Base-by-base conservation (phyloP, 1,140 invertebrate genomes). In the Camponotus vicinus region DNA sequence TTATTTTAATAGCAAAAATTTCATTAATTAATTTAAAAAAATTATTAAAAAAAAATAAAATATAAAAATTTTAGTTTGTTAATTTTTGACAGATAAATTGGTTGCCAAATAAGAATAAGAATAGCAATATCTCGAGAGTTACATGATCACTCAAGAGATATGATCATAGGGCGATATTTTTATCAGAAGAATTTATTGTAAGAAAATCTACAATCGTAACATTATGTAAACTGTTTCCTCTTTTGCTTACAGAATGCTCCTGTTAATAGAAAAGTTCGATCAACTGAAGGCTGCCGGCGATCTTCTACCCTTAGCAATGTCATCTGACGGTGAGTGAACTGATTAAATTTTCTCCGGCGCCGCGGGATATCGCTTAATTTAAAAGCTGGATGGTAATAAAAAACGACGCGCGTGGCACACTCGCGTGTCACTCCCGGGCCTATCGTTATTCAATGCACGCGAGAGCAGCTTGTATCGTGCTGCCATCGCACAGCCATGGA, bases 201-300 rank as follows among this genome's bases (percentile, higher is more conserved):
- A 27, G 42, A 40, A 42, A 49, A 66, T 78, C 9, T 6, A 21
- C 8, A 9, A 27, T 40, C 18, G 34, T 32, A 42, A 52, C 45
- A 18, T 63, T 64, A 52, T 37, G 18, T 64, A 52, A 71, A 64
- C 13, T 55, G 1, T n/a, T 13, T 42, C 15, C 11, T 3, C 7
- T 21, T 84, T 61, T 63, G 40, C 42, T 89, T 93, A 85, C 82
- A 95, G 95, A 84, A 98, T 94, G 96, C 96, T 78, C 92, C 96
- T 87, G 66, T 93, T 99, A 27, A 97, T 98, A 89, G 96, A 97
- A 78, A 98, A 97, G 94, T 99, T 99, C 95, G 98, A 99, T 95
- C 98, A 99, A 93, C 96, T 98, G 37, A 97, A 97, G 90, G 96
- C 96, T 52, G 97, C 97, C 18, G 98, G 98, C 0, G 96, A 98